A percentile compares a stretch with the other conserved stretches of the same genome.
These are phyloP conservation scores for Nymphalis io DNA, from an alignment of 1,140 invertebrate genomes.

Conservation along the genomic window DNA sequence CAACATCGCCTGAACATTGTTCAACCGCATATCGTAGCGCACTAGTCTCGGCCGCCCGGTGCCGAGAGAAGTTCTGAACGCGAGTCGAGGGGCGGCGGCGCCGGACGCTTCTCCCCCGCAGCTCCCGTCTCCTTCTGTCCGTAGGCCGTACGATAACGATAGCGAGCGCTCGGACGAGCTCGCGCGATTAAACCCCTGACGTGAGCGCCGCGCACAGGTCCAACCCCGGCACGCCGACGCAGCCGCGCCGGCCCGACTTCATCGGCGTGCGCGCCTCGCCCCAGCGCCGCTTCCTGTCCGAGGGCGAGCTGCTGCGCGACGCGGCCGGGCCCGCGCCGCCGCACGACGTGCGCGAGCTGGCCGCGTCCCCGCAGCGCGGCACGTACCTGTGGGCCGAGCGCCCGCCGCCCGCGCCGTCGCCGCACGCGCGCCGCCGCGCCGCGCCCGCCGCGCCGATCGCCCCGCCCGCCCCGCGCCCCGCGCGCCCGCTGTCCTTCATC, in stretches of 20 bases:
- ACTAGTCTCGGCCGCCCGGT: neutral
- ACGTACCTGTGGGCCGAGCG: constrained; percentile 76
- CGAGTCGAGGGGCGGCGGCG: constrained; percentile 57
- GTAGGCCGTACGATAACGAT: constrained; percentile 79
- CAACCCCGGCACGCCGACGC: constrained; percentile 93
- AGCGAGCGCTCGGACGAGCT: constrained; percentile 77
- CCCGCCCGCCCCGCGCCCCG: constrained; percentile 83
- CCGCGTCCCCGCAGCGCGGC: constrained; percentile 84
- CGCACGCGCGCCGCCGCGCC: constrained; percentile 49
- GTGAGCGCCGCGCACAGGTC: constrained; percentile 84
- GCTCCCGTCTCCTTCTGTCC: constrained; percentile 78
- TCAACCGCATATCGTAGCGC: constrained; percentile 5
- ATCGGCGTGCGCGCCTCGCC: constrained; percentile 86
- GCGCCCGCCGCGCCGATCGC: constrained; percentile 80
- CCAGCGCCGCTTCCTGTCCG: constrained; percentile 91
- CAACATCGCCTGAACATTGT: constrained; percentile 24
- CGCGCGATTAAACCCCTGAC: constrained; percentile 79
- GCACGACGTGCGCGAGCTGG: constrained; percentile 91
- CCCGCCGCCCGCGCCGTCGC: constrained; percentile 58
- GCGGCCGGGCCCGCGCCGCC: constrained; percentile 84
- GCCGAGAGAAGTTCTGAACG: constrained; percentile 54
- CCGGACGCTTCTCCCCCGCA: constrained; percentile 75
- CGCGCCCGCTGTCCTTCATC: constrained; percentile 94
- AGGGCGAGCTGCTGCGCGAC: constrained; percentile 90
- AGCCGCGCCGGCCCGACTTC: constrained; percentile 91